These are phyloP conservation scores for Sebastes miniatus DNA, from an alignment of 2,797 vertebrate species.

Conservation along the genomic window DNA sequence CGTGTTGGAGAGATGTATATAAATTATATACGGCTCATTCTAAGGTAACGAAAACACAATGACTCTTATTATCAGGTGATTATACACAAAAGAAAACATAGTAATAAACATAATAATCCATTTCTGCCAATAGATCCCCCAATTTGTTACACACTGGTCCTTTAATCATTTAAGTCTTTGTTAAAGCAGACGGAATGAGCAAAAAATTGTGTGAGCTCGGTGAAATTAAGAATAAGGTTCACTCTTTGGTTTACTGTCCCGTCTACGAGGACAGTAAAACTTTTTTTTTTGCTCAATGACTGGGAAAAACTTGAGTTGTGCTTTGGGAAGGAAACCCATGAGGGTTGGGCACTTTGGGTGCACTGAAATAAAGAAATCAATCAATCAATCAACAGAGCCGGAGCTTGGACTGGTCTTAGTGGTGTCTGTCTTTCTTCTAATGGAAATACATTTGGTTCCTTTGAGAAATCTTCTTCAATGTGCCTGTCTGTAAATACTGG, in stretches of 20 bases:
- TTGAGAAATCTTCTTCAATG: neutral
- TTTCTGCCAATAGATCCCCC: too few relatives aligned
- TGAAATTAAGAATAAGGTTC: neutral
- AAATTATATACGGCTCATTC: too few relatives aligned
- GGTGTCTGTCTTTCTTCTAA: neutral
- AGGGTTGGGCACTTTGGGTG: neutral
- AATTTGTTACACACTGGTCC: too few relatives aligned
- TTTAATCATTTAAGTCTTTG: neutral
- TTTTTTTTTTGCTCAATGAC: neutral
- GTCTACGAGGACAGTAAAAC: too few relatives aligned
- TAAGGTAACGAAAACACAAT: too few relatives aligned
- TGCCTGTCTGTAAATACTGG: neutral
- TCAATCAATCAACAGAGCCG: neutral
- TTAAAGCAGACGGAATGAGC: neutral
- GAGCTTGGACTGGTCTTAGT: neutral
- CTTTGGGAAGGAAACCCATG: neutral
- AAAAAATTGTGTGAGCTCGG: neutral
- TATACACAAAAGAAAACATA: too few relatives aligned
- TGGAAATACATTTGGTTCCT: neutral
- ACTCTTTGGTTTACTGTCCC: neutral
- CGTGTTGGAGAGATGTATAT: too few relatives aligned
- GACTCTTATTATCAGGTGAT: too few relatives aligned
- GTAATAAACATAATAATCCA: too few relatives aligned
- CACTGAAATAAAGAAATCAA: neutral
- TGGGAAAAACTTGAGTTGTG: neutral